Percentiles rank a stretch among this genome's conserved stretches.
Conservation (phyloP, 92 coral and sea anemone species). For the Siderastrea siderea region DNA sequence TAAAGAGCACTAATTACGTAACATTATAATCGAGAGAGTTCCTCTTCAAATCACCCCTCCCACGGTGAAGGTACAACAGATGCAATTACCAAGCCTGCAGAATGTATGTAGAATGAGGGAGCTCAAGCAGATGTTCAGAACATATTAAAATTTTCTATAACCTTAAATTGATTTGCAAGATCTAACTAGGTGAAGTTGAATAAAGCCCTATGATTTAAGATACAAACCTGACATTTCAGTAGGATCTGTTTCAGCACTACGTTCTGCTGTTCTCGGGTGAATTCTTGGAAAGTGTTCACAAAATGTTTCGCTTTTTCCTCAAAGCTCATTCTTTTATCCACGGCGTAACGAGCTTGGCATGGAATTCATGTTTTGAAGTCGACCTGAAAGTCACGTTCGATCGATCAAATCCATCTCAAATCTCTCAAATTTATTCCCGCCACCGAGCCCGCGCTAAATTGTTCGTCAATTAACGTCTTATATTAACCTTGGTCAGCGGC, state of each 20-base stretch:
- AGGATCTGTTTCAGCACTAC: slow-evolving; percentile 67
- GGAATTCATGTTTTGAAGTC: background rate
- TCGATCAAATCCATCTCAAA: background rate
- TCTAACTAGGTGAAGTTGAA: too few relatives aligned
- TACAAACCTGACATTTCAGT: slow-evolving; percentile 71
- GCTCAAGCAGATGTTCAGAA: too few relatives aligned
- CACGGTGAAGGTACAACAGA: too few relatives aligned
- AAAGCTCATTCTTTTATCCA: slow-evolving; percentile 32
- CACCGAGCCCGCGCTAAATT: slow-evolving; percentile 19
- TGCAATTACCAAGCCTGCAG: too few relatives aligned
- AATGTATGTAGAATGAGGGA: too few relatives aligned
- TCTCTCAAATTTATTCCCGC: background rate
- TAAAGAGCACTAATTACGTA: too few relatives aligned
- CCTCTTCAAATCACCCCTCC: too few relatives aligned
- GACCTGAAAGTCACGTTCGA: background rate
- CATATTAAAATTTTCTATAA: too few relatives aligned
- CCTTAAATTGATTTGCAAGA: too few relatives aligned
- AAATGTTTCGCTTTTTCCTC: slow-evolving; percentile 50
- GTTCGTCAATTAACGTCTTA: background rate
- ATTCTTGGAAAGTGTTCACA: slow-evolving; percentile 63
- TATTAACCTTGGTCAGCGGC: slow-evolving; percentile 4
- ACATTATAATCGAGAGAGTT: too few relatives aligned
- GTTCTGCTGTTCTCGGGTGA: slow-evolving; percentile 74
- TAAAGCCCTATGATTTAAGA: background rate
- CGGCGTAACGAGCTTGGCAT: background rate